These are phyloP conservation scores for Prunella himalayana DNA, from an alignment of 2,113 vertebrate species.

Conservation along the genomic window DNA sequence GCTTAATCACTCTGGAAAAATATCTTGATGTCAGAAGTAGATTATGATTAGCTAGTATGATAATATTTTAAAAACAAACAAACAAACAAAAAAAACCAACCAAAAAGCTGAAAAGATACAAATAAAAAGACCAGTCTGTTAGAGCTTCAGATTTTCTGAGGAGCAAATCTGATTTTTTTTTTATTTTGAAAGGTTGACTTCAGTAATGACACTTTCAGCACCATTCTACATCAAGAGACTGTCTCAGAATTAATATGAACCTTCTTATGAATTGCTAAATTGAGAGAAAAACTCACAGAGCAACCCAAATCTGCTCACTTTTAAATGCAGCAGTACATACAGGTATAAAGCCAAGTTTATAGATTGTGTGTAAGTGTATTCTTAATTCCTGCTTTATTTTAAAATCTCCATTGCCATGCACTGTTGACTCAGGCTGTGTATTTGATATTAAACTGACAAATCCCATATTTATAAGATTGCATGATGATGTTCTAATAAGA, in stretches of 20 bases:
- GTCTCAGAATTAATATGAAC: background rate
- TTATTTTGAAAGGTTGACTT: background rate
- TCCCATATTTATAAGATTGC: background rate
- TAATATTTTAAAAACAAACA: background rate
- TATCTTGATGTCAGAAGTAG: background rate
- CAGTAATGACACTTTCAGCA: background rate
- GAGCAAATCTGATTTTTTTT: background rate
- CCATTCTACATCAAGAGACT: background rate
- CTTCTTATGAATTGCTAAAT: background rate
- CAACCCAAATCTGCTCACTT: background rate
- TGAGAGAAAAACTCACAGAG: background rate
- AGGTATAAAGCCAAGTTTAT: background rate
- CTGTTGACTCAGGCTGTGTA: background rate
- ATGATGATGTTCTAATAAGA: background rate
- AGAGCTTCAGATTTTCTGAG: background rate
- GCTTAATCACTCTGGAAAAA: background rate
- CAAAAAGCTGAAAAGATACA: background rate
- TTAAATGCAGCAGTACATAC: background rate
- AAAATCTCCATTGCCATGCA: background rate
- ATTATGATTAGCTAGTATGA: accelerated
- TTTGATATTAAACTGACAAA: background rate
- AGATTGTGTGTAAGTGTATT: background rate
- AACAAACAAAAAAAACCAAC: background rate
- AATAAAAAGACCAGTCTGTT: background rate
- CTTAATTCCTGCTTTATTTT: background rate